Percentiles rank a stretch among this genome's conserved stretches.
Evolutionary conservation across 2,797 vertebrate species (phyloP).

Genomic region (Psittacula echo): DNA sequence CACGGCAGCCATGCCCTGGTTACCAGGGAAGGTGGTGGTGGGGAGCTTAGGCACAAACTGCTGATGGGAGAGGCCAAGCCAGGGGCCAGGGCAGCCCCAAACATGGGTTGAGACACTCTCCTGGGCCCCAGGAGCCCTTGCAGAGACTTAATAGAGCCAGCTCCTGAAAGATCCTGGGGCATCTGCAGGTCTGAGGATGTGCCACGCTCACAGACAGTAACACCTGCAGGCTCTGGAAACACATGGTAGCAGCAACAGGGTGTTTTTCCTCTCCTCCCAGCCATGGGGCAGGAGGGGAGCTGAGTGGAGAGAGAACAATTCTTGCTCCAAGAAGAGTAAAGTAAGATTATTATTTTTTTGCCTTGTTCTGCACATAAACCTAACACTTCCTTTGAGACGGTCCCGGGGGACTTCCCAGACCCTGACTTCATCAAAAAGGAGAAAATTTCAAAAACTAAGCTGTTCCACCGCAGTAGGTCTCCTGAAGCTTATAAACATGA

Average conservation of each 20-base stretch:
- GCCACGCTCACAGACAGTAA: fast-evolving
- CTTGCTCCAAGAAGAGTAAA: constrained; percentile 10
- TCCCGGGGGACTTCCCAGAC: constrained; percentile 13
- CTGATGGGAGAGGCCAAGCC: not conserved
- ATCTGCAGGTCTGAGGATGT: not conserved
- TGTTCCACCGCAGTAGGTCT: not conserved
- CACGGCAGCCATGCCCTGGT: not conserved
- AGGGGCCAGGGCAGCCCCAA: not conserved
- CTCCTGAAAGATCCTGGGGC: not conserved
- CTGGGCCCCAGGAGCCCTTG: not conserved
- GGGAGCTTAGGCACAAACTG: not conserved
- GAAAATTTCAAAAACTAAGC: not conserved
- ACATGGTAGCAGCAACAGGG: not conserved
- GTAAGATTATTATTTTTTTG: not conserved
- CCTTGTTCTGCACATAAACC: constrained; percentile 27
- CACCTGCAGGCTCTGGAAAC: not conserved
- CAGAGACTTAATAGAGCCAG: not conserved
- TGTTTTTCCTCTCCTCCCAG: not conserved
- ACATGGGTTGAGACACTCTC: not conserved
- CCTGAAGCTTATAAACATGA: constrained; percentile 23
- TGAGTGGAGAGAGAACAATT: not conserved
- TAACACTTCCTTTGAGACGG: constrained; percentile 45
- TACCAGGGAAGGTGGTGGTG: not conserved
- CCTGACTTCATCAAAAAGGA: constrained; percentile 32
- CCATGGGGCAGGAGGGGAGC: not conserved